Evolutionary conservation across 2,797 vertebrate genomes (phyloP).

Genomic region (Alosa sapidissima): DNA sequence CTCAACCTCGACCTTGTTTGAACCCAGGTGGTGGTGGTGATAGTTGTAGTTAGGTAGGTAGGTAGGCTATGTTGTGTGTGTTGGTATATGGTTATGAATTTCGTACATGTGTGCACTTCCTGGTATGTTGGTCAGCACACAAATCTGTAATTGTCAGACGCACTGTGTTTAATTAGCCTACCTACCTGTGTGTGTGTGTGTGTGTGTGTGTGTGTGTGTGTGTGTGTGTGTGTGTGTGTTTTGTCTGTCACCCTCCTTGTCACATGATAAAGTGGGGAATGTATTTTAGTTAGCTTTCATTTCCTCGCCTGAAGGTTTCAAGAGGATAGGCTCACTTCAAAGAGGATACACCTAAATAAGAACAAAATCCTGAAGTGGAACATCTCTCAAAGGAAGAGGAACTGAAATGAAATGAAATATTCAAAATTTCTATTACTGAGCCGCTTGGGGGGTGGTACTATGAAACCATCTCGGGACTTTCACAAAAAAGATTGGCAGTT

Average conservation of each 20-base stretch:
- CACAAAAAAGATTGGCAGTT: neutral
- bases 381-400: conserved; percentile 44
- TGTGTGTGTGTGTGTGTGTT: too few relatives aligned
- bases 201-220: too few relatives aligned
- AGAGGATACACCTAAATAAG: neutral
- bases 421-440: neutral
- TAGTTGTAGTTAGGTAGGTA: too few relatives aligned
- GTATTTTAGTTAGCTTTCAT: neutral
- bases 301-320: neutral
- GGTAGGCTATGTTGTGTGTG: too few relatives aligned
- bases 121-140: neutral
- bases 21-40: neutral
- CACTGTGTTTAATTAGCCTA: too few relatives aligned
- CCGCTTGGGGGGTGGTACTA: neutral
- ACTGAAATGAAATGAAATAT: conserved; percentile 48
- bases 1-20: neutral
- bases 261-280: neutral
- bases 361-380: neutral
- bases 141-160: neutral
- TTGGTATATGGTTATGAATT: neutral
- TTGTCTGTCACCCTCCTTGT: neutral
- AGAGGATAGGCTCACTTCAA: neutral
- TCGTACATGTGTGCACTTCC: neutral
- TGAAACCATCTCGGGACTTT: conserved; percentile 3
- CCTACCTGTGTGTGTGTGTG: too few relatives aligned